Evolutionary conservation across 2,888 invertebrate genomes (phyloP).

Genomic region (Agonopterix heracliana): DNA sequence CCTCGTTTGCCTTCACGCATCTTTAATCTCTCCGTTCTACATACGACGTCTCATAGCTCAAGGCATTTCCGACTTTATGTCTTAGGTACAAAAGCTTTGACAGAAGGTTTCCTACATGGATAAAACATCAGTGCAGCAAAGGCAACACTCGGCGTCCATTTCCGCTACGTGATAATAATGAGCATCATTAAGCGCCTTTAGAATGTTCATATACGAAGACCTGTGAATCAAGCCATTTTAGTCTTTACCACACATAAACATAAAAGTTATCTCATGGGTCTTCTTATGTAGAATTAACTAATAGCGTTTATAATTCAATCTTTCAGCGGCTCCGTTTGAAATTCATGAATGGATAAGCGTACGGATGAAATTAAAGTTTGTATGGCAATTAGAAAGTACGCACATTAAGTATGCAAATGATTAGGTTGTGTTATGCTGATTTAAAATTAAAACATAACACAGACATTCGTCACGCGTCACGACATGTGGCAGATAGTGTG

Average conservation of each 20-base stretch:
- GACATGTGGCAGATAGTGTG: background rate
- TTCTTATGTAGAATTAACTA: too few species aligned
- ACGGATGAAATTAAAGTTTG: background rate
- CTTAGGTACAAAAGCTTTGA: too few species aligned
- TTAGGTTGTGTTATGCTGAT: background rate
- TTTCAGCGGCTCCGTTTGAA: constrained; percentile 11
- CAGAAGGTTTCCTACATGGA: too few species aligned
- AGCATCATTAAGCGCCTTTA: constrained; percentile 1
- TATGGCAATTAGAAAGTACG: constrained; percentile 8
- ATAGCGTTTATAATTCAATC: constrained; percentile 23
- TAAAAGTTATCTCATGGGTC: too few species aligned
- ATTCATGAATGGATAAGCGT: constrained; percentile 6
- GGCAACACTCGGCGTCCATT: constrained; percentile 52
- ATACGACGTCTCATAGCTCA: too few species aligned
- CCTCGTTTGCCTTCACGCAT: too few species aligned
- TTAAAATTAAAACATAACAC: background rate
- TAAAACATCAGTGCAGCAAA: constrained; percentile 18
- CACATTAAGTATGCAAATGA: background rate
- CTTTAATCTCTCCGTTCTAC: too few species aligned
- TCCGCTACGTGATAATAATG: constrained; percentile 52
- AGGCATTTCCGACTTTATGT: too few species aligned
- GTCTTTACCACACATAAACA: too few species aligned
- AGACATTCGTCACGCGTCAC: background rate
- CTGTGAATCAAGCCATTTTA: too few species aligned
- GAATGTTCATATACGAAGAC: too few species aligned